Percentiles rank a stretch among this genome's conserved stretches.
Conservation (phyloP, 2,888 invertebrate species). For the Micoletzkya japonica region DNA sequence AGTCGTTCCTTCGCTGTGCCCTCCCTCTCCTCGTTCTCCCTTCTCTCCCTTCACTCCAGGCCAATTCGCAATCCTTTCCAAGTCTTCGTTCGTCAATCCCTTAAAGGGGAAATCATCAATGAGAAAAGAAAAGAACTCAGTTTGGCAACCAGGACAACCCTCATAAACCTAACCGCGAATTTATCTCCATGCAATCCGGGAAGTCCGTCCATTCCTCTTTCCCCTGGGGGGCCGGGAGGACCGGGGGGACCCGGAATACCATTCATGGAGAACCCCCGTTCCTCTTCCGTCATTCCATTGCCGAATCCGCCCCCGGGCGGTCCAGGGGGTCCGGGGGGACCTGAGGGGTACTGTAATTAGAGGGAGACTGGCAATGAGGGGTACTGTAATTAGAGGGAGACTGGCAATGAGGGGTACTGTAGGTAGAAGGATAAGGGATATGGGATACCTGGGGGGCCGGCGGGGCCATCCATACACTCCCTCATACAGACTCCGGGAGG, state of each 20-base stretch:
- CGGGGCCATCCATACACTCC: conserved; percentile 33
- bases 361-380: too few species aligned
- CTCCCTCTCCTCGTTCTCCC: conserved; percentile 23
- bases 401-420: background rate
- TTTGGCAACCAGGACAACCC: too few species aligned
- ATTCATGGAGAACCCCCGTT: conserved; percentile 9
- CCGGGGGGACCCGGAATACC: conserved; percentile 34
- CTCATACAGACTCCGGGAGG: conserved; percentile 42
- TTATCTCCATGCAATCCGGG: conserved; percentile 40
- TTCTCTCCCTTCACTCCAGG: conserved; percentile 61
- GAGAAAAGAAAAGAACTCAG: too few species aligned
- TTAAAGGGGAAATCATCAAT: conserved; percentile 40
- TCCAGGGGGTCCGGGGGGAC: conserved; percentile 35
- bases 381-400: background rate
- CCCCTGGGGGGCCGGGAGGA: conserved; percentile 37
- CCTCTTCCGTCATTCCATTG: conserved; percentile 20
- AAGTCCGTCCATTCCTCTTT: conserved; percentile 39
- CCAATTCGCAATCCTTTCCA: conserved; percentile 53
- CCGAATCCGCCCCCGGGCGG: conserved; percentile 34
- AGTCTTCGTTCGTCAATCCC: conserved; percentile 53
- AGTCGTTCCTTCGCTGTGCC: conserved; percentile 10
- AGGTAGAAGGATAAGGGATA: background rate
- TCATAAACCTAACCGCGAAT: background rate
- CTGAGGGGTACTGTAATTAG: background rate
- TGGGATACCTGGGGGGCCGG: conserved; percentile 35